A percentile compares a stretch with the other conserved stretches of the same genome.
phyloP scores from a whole-genome alignment of 2,888 invertebrate genomes.

The Euclidia mi region DNA sequence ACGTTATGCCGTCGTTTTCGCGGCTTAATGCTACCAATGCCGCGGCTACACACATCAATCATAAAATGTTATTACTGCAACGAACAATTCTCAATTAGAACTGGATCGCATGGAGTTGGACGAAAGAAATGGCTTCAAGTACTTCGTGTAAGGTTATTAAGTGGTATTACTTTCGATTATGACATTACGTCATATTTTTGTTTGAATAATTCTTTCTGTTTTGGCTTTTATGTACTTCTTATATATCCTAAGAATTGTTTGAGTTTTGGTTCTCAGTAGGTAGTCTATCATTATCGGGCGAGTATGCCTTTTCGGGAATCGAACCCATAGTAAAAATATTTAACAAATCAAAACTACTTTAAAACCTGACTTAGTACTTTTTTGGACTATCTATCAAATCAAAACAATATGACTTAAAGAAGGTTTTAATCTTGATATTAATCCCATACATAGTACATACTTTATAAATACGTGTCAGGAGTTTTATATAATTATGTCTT shows the following conservation, averaged over 20 bases:
- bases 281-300: too few relatives aligned
- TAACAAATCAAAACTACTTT: too few relatives aligned
- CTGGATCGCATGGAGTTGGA: slow-evolving; percentile 24
- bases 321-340: too few relatives aligned
- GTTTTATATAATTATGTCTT: not conserved
- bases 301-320: too few relatives aligned
- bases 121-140: slow-evolving; percentile 16
- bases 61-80: slow-evolving; percentile 74
- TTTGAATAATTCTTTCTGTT: not conserved
- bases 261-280: too few relatives aligned
- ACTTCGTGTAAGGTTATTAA: slow-evolving; percentile 10
- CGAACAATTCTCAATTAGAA: slow-evolving; percentile 72
- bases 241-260: too few relatives aligned
- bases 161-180: slow-evolving; percentile 11
- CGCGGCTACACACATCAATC: slow-evolving; percentile 78
- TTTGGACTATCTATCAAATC: too few relatives aligned
- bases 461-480: not conserved
- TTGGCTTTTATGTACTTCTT: too few relatives aligned
- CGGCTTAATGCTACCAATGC: slow-evolving; percentile 67
- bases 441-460: too few relatives aligned
- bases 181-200: not conserved
- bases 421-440: too few relatives aligned
- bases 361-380: too few relatives aligned
- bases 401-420: too few relatives aligned
- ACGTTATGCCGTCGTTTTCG: slow-evolving; percentile 68